phyloP scores from a whole-genome alignment of 1,140 invertebrate species.

The Pogonognathellus flavescens region DNA sequence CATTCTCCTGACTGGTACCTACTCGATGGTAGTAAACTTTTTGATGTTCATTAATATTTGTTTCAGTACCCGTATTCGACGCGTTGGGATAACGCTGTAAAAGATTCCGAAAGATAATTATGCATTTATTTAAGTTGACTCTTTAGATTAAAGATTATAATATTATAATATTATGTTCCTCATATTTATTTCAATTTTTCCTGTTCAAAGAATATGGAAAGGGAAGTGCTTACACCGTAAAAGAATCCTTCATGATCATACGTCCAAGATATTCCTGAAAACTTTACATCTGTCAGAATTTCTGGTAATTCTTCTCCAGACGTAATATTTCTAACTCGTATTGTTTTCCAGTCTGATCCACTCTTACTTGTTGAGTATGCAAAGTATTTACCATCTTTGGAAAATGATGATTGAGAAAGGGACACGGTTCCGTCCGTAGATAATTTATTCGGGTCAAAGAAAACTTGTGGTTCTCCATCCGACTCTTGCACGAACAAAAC shows the following conservation, averaged over 20 bases:
- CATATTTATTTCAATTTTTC: too few relatives aligned
- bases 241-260: slow-evolving; percentile 95
- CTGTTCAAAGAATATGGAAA: background rate
- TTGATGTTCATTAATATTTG: slow-evolving; percentile 72
- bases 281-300: slow-evolving; percentile 90
- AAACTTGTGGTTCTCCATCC: slow-evolving; percentile 80
- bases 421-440: slow-evolving; percentile 95
- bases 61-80: slow-evolving; percentile 85
- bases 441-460: slow-evolving; percentile 93
- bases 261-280: slow-evolving; percentile 91
- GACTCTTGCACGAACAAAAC: slow-evolving; percentile 92
- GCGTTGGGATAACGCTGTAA: slow-evolving; percentile 15
- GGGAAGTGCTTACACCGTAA: slow-evolving; percentile 76
- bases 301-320: slow-evolving; percentile 90
- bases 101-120: background rate
- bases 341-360: slow-evolving; percentile 95
- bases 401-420: slow-evolving; percentile 85
- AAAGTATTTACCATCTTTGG: slow-evolving; percentile 89
- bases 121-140: too few relatives aligned
- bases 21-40: slow-evolving; percentile 55
- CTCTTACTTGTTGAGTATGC: slow-evolving; percentile 92
- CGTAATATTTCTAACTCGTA: slow-evolving; percentile 84
- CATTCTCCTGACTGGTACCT: slow-evolving; percentile 69
- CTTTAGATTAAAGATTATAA: too few relatives aligned
- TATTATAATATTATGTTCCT: too few relatives aligned